Percentiles rank a stretch among this genome's conserved stretches.
Evolutionary conservation across 2,113 vertebrate genomes (phyloP).

Genomic region (Cinclus cinclus): DNA sequence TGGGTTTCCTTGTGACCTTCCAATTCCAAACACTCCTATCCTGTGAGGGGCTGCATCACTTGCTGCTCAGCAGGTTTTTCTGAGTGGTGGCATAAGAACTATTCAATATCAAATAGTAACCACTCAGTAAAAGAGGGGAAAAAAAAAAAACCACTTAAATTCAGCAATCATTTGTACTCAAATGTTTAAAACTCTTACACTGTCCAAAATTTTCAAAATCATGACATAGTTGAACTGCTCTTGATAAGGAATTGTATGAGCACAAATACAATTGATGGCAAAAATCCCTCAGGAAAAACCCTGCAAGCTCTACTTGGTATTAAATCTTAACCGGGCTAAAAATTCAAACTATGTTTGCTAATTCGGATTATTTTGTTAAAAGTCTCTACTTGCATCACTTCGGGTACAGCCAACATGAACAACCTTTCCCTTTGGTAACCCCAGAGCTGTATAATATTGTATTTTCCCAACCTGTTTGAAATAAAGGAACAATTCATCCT

Average conservation of each 20-base stretch:
- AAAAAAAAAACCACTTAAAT: not conserved
- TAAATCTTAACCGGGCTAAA: not conserved
- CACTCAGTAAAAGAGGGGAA: no score
- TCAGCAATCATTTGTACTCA: not conserved
- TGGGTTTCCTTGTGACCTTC: not conserved
- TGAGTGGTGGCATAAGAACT: not conserved
- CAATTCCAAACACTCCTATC: not conserved
- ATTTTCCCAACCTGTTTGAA: not conserved
- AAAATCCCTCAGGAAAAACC: not conserved
- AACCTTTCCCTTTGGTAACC: not conserved
- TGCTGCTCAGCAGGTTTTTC: not conserved
- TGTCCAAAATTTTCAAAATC: not conserved
- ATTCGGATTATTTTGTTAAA: not conserved
- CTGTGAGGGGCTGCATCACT: not conserved
- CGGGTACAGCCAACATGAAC: not conserved
- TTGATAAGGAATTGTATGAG: not conserved
- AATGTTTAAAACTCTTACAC: not conserved
- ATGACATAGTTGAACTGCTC: not conserved
- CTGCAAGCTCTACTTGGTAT: not conserved
- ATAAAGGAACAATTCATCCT: not conserved
- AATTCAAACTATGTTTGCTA: not conserved
- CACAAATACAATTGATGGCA: not conserved
- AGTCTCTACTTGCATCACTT: not conserved
- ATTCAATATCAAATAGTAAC: not conserved
- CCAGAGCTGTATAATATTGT: not conserved